These are phyloP conservation scores for Listrodromus nycthemerus DNA, from an alignment of 2,888 invertebrate species.

Conservation along the genomic window DNA sequence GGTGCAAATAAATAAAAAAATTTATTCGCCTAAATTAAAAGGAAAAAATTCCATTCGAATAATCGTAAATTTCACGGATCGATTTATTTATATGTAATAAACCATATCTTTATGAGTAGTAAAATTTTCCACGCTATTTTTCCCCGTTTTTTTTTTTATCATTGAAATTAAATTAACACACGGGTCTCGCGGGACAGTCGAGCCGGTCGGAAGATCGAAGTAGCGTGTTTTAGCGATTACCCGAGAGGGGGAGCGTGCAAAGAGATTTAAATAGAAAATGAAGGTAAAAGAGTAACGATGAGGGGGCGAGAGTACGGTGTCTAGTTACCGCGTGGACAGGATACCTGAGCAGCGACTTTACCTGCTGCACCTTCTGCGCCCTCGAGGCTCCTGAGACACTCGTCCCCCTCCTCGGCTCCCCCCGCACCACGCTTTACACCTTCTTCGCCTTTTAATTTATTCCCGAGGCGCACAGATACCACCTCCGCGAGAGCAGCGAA, in stretches of 20 bases:
- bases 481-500: conserved; percentile 38
- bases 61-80: too few relatives aligned
- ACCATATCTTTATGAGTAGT: too few relatives aligned
- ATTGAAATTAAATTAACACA: not conserved
- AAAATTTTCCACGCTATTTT: conserved; percentile 19
- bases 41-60: too few relatives aligned
- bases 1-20: too few relatives aligned
- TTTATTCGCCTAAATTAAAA: too few relatives aligned
- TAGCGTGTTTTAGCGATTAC: conserved; percentile 35
- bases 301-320: conserved; percentile 65
- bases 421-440: conserved; percentile 35
- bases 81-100: too few relatives aligned
- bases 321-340: conserved; percentile 77
- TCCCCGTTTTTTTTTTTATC: not conserved
- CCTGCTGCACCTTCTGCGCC: conserved; percentile 64
- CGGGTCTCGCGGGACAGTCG: not conserved
- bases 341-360: conserved; percentile 71
- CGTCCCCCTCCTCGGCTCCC: conserved; percentile 23
- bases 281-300: conserved; percentile 33
- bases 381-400: conserved; percentile 43
- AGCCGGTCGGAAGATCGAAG: not conserved
- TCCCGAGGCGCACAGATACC: conserved; percentile 56
- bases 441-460: conserved; percentile 68
- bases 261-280: conserved; percentile 54
- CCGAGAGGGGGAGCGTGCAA: conserved; percentile 57